Conservation (phyloP, 2,797 vertebrate genomes). For the Lagorchestes hirsutus region DNA sequence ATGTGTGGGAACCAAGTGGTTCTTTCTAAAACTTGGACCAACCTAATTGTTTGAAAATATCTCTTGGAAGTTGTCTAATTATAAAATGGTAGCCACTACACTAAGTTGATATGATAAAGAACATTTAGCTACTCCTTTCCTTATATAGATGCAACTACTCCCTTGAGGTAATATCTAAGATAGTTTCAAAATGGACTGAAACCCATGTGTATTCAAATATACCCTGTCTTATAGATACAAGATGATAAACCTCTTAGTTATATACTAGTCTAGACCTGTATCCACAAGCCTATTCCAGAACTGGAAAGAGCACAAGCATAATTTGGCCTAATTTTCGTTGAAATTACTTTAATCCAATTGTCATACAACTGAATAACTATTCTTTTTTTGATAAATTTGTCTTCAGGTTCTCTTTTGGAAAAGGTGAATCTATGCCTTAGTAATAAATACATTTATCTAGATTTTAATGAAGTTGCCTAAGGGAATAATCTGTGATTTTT, state of each 20-base stretch:
- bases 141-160: not conserved
- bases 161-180: not conserved
- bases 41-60: not conserved
- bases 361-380: not conserved
- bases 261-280: not conserved
- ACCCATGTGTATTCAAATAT: not conserved
- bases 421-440: not conserved
- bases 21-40: not conserved
- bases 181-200: not conserved
- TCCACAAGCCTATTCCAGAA: not conserved
- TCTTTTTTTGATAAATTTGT: not conserved
- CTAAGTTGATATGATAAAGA: not conserved
- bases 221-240: not conserved
- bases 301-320: not conserved
- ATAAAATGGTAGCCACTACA: not conserved
- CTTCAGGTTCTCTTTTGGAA: not conserved
- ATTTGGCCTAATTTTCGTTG: not conserved
- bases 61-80: not conserved
- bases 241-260: not conserved
- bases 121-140: not conserved
- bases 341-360: not conserved
- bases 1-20: not conserved
- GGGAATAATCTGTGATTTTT: constrained; percentile 1
- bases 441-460: not conserved
- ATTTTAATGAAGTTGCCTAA: not conserved